Evolutionary conservation across 2,797 vertebrate species (phyloP).

Genomic region (Ispidina picta): DNA sequence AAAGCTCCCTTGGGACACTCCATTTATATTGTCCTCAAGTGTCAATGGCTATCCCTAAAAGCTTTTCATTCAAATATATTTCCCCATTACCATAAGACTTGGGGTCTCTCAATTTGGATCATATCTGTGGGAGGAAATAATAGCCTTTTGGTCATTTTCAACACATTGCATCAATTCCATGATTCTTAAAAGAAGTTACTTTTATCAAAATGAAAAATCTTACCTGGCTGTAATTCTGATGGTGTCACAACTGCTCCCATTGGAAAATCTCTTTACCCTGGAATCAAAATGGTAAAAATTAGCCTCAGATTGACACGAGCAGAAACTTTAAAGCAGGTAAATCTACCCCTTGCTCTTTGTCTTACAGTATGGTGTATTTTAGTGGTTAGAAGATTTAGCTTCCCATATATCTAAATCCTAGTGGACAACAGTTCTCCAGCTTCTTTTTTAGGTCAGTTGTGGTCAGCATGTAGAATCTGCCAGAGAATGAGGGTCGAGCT

Average conservation of each 20-base stretch:
- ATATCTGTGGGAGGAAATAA: neutral
- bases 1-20: neutral
- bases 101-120: neutral
- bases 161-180: neutral
- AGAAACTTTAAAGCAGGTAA: slow-evolving; percentile 11
- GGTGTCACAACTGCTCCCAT: neutral
- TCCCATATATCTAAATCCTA: neutral
- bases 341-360: slow-evolving; percentile 5
- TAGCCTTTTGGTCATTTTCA: neutral
- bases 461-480: neutral
- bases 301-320: neutral
- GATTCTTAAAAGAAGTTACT: neutral
- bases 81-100: neutral
- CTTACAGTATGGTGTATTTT: neutral
- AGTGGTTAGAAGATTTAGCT: slow-evolving; percentile 3
- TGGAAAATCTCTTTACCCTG: neutral
- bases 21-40: neutral
- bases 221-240: neutral
- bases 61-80: neutral
- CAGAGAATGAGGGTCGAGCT: neutral
- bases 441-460: neutral
- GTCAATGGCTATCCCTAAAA: neutral
- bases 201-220: neutral
- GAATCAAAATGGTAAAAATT: slow-evolving; percentile 10
- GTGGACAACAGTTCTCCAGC: neutral